Conservation (phyloP, 2,888 invertebrate species). For the Notodonta ziczac region DNA sequence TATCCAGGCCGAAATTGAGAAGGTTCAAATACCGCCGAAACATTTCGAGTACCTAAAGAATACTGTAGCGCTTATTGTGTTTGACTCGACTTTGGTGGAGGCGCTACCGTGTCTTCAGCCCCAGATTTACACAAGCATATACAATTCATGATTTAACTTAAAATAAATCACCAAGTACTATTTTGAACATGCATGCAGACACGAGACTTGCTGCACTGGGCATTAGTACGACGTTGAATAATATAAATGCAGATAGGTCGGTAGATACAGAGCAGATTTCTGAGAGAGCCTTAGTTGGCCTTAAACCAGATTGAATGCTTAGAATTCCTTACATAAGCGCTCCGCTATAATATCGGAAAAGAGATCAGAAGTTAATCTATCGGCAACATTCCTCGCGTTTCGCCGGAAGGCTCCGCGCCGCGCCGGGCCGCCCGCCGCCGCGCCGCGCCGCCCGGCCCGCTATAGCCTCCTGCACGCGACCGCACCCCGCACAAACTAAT, state of each 20-base stretch:
- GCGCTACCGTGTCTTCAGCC: too few species aligned
- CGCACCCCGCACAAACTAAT: slow-evolving; percentile 64
- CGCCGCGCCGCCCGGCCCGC: slow-evolving; percentile 50
- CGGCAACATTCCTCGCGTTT: slow-evolving; percentile 83
- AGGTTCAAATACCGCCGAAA: too few species aligned
- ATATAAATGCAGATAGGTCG: slow-evolving; percentile 38
- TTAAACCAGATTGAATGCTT: slow-evolving; percentile 80
- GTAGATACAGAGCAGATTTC: slow-evolving; percentile 56
- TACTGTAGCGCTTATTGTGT: too few species aligned
- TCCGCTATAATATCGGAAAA: slow-evolving; percentile 82
- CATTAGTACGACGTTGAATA: slow-evolving; percentile 36
- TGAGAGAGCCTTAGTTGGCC: slow-evolving; percentile 66
- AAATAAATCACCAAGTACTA: too few species aligned
- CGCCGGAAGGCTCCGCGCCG: slow-evolving; percentile 78
- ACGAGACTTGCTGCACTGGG: slow-evolving; percentile 25
- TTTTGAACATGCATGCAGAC: slow-evolving; percentile 21
- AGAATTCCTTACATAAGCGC: slow-evolving; percentile 81
- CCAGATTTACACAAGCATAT: too few species aligned
- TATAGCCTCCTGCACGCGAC: slow-evolving; percentile 71
- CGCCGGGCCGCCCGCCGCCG: slow-evolving; percentile 48
- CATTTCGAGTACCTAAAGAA: too few species aligned
- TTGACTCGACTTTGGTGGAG: too few species aligned
- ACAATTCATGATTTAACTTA: too few species aligned
- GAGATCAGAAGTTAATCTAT: slow-evolving; percentile 85
- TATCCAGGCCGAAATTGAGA: too few species aligned